phyloP scores from a whole-genome alignment of 2,113 vertebrate genomes.

The Nothocercus julius region DNA sequence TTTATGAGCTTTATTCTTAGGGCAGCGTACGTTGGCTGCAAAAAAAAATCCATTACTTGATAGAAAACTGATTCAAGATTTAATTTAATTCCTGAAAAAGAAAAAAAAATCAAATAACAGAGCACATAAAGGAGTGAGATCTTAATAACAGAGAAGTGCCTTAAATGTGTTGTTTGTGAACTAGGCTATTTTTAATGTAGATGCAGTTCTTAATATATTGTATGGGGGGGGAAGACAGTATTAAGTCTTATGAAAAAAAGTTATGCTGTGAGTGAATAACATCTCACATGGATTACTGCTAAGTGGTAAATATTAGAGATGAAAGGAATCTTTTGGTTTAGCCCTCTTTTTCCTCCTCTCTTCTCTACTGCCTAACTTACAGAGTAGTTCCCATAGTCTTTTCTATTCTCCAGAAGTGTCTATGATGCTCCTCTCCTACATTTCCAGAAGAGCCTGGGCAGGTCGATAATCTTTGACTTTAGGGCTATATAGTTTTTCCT shows the following conservation, averaged over 20 bases:
- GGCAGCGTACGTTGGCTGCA: not conserved
- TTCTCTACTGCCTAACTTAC: not conserved
- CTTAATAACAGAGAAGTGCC: not conserved
- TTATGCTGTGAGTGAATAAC: not conserved
- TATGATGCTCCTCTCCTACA: not conserved
- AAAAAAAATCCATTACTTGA: not conserved
- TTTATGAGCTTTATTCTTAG: constrained; percentile 44
- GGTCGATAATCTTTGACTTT: not conserved
- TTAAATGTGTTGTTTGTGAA: not conserved
- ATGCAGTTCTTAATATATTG: not conserved
- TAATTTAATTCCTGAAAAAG: not conserved
- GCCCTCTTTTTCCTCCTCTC: not conserved
- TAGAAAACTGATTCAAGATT: not conserved
- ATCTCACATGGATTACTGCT: not conserved
- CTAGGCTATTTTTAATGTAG: not conserved
- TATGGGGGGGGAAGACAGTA: rapidly evolving
- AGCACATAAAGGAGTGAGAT: constrained; percentile 19
- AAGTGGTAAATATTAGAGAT: not conserved
- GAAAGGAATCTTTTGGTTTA: not conserved
- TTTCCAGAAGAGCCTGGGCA: not conserved
- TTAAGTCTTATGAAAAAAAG: not conserved
- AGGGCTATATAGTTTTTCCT: not conserved
- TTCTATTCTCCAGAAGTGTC: not conserved
- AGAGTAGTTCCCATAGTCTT: not conserved
- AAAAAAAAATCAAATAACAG: not conserved